Evolutionary conservation across 2,797 vertebrate species (phyloP), one percentile per base, ranked within the genome.

Genomic region (Schizopygopsis malacanthus): DNA sequence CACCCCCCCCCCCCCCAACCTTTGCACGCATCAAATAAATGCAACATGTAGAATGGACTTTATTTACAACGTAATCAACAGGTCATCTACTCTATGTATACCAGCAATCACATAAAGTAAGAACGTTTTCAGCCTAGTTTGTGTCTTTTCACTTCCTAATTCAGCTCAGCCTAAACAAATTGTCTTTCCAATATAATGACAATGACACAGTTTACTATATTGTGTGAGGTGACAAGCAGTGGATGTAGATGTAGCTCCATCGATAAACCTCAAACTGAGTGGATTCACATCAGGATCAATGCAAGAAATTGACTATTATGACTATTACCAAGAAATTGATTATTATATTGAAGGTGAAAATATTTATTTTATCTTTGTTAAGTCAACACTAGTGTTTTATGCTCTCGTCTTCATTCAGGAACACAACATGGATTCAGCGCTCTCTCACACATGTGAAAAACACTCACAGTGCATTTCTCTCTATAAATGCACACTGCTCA

Each of bases 401-500:
- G 43, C 28, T 63, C 28, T 63, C 12, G 39, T 56, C n/a, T 4
- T 41, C 54, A 45, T 76, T 76, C 41, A 75, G 81, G 15, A 63
- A 37, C 28, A 63, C 6, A 83, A 50, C n/a, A 50, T 50, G 16
- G 12, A 47, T 79, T 85, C 52, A 69, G 47, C 4, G 7, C 33
- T 65, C 54, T 47, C 12, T 83, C 28, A 15, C 71, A 37, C 6
- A 83, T 50, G 28, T 69, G 37, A 22, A 84, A 65, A 83, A 70
- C 37, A 33, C 25, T 45, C 47, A 22, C 3, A 43, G 50, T 84
- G 33, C 41, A 50, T 39, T 70, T 59, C 18, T 59, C 80, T 56
- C 47, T 41, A 33, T 71, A 84, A 86, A 82, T 72, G 73, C 69
- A 56, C 25, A 15, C 12, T 59, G 47, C n/a, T 84, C 28, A 63